Percentiles rank a stretch among this genome's conserved stretches.
These are phyloP conservation scores for Creontiades dilutus DNA, from an alignment of 2,888 invertebrate species.

Conservation along the genomic window DNA sequence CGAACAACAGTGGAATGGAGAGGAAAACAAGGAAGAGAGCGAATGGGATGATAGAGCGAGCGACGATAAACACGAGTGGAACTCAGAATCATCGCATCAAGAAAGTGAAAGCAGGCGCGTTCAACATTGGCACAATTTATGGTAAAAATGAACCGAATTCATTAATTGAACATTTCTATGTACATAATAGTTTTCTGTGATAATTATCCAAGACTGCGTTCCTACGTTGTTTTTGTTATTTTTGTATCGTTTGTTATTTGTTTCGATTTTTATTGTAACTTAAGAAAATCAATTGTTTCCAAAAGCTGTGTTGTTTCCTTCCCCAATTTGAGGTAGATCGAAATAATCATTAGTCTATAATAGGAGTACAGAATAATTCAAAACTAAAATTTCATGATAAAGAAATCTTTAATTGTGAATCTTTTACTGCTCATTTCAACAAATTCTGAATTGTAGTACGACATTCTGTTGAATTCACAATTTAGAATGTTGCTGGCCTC, in stretches of 20 bases:
- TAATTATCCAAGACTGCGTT: not conserved
- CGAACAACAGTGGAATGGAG: not conserved
- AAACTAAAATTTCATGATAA: too few species aligned
- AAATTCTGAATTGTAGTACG: too few species aligned
- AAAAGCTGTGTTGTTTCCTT: not conserved
- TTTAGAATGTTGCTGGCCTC: too few species aligned
- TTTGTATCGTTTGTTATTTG: not conserved
- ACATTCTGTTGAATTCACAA: too few species aligned
- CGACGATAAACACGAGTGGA: not conserved
- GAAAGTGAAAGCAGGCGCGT: not conserved
- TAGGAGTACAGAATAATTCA: too few species aligned
- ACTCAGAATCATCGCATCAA: not conserved
- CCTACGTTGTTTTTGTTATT: not conserved
- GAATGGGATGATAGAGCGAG: too few species aligned
- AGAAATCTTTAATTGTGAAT: too few species aligned
- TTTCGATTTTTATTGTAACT: not conserved
- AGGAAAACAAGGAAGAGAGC: too few species aligned
- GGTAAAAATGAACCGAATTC: not conserved
- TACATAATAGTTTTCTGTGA: not conserved
- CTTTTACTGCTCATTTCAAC: too few species aligned
- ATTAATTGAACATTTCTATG: not conserved
- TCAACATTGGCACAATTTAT: slow-evolving; percentile 8
- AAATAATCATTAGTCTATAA: too few species aligned
- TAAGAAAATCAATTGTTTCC: not conserved
- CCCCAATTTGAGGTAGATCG: not conserved